Evolutionary conservation across 2,797 vertebrate species (phyloP).

Genomic region (Danio tinwini): DNA sequence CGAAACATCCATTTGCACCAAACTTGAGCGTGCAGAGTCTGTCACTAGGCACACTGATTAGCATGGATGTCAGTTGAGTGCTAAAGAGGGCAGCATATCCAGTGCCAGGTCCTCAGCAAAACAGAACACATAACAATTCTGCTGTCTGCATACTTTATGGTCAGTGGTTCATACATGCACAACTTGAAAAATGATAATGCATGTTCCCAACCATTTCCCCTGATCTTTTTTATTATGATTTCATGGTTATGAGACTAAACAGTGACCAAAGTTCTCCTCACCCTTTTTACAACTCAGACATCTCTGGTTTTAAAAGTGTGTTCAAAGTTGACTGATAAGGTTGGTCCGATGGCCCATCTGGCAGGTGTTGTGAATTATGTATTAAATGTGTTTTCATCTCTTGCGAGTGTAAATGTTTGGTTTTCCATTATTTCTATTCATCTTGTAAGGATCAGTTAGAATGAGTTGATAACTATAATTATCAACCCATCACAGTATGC

Average conservation of each 20-base stretch:
- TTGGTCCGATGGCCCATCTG: too few relatives aligned
- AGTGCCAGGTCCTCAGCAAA: conserved; percentile 22
- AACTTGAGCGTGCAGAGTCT: conserved; percentile 20
- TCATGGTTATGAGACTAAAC: neutral
- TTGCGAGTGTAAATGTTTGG: conserved; percentile 23
- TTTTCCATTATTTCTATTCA: conserved; percentile 5
- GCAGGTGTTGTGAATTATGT: neutral
- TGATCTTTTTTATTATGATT: neutral
- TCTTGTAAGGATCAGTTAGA: neutral
- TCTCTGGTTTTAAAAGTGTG: neutral
- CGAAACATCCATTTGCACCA: conserved; percentile 42
- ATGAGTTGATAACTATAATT: conserved; percentile 25
- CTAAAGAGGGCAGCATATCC: conserved; percentile 20
- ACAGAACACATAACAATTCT: conserved; percentile 4
- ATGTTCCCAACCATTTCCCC: neutral
- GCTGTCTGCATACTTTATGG: neutral
- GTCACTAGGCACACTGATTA: conserved; percentile 39
- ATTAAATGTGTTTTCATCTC: neutral
- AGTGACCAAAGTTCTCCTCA: neutral
- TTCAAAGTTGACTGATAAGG: neutral
- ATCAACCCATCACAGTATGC: conserved; percentile 5
- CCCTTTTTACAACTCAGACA: neutral
- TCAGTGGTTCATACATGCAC: neutral
- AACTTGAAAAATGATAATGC: neutral
- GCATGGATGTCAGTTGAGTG: conserved; percentile 44